Evolutionary conservation across 2,888 invertebrate genomes (phyloP).

Genomic region (Drosophila recens): DNA sequence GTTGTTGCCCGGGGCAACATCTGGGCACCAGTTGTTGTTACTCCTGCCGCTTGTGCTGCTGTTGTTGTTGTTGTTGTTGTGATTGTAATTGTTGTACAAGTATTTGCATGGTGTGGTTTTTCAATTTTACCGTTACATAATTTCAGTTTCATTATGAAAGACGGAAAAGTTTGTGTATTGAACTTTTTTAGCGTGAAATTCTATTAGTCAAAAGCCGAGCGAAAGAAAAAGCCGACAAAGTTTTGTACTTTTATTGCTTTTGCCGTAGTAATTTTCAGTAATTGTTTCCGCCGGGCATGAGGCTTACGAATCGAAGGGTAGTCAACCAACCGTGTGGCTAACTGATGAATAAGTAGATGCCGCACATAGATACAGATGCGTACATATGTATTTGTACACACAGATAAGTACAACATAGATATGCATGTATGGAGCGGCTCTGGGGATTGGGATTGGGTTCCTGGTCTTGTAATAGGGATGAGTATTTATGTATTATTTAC

Average conservation of each 20-base stretch:
- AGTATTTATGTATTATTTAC: no score
- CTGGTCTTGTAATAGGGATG: neutral
- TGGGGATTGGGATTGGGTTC: constrained; percentile 8
- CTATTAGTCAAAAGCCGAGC: constrained; percentile 44
- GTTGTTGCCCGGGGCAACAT: constrained; percentile 49
- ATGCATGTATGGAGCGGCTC: constrained; percentile 41
- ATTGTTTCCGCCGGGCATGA: constrained; percentile 68
- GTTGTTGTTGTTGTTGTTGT: constrained; percentile 24
- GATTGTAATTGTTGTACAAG: constrained; percentile 40
- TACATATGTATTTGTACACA: neutral
- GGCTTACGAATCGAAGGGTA: constrained; percentile 21
- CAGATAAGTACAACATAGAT: neutral
- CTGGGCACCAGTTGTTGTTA: constrained; percentile 30
- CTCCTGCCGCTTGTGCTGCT: constrained; percentile 14
- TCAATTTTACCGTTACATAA: constrained; percentile 67
- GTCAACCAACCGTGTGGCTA: constrained; percentile 41
- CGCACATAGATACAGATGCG: constrained; percentile 2
- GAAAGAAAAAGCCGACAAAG: constrained; percentile 27
- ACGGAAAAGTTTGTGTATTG: constrained; percentile 55
- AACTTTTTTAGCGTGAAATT: constrained; percentile 61
- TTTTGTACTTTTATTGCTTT: constrained; percentile 60
- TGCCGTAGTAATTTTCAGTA: constrained; percentile 65
- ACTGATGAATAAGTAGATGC: constrained; percentile 30
- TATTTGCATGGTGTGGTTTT: constrained; percentile 64
- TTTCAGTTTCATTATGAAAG: constrained; percentile 51